Evolutionary conservation across 1,140 invertebrate species (phyloP), one percentile per base, ranked within the genome.

Genomic region (Trachymyrmex septentrionalis): DNA sequence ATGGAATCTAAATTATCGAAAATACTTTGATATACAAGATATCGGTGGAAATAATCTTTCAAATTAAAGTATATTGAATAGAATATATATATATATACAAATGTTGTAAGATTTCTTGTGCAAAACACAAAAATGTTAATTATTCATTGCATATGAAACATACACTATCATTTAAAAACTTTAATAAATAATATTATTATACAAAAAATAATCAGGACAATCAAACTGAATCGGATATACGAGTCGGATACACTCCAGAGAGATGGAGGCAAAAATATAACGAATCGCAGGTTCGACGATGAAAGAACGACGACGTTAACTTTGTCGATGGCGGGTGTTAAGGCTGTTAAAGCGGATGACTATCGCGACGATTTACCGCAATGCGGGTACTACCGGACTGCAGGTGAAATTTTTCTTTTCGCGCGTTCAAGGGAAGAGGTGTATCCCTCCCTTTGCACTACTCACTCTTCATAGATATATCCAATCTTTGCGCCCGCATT

Each of bases 391-490:
- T 85, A 77, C 73, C 63, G 73, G 63, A 69, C 72, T 86, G 72
- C 73, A 73, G 66, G 67, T 69, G 21, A 66, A 85, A 89, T 86
- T 87, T 89, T 84, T 69, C 78, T 63, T 78, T n/a, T 55, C 24
- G n/a, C 50, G 57, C 87, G 19, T 73, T n/a, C 78, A 34, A 78
- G 48, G 53, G 53, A 71, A 69, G 84, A 90, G 71, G 63, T 34
- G 38, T 61, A 84, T 19, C 55, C 55, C 67, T 63, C 87, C 82
- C 88, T 89, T 87, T 80, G 80, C 85, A 85, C 77, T 77, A 81
- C 67, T 82, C 63, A 55, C 77, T 63, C 38, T 59, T 80, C 57
- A 73, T 88, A 89, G 88, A 89, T 90, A 90, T 90, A 90, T 63
- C 85, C 55, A 85, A 71, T 71, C 71, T 44, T 71, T 85, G 48